Percentiles rank a stretch among this genome's conserved stretches.
Evolutionary conservation across 2,888 invertebrate genomes (phyloP).

Genomic region (Gerosis bhagava): DNA sequence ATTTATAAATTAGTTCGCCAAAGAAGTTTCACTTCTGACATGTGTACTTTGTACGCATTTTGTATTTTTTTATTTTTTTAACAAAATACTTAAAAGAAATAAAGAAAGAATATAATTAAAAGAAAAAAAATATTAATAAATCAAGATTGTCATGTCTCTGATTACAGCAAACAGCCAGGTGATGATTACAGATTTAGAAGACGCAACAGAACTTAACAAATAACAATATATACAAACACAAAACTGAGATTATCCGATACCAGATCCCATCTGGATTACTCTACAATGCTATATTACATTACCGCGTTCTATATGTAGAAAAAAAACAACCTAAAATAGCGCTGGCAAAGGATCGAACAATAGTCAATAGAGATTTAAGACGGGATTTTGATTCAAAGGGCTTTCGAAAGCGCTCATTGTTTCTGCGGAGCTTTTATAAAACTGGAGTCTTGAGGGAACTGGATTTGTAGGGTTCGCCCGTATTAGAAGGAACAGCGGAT

Average conservation of each 20-base stretch:
- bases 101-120: too few relatives aligned
- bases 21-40: too few relatives aligned
- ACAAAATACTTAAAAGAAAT: too few relatives aligned
- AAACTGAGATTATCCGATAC: constrained; percentile 57
- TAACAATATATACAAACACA: constrained; percentile 32
- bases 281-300: constrained; percentile 72
- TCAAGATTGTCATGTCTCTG: neutral
- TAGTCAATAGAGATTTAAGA: constrained; percentile 70
- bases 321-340: constrained; percentile 49
- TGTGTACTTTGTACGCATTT: too few relatives aligned
- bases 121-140: too few relatives aligned
- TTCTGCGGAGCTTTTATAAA: constrained; percentile 64
- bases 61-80: too few relatives aligned
- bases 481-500: constrained; percentile 38
- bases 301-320: constrained; percentile 46
- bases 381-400: constrained; percentile 74
- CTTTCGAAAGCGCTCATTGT: constrained; percentile 56
- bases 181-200: constrained; percentile 23
- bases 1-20: too few relatives aligned
- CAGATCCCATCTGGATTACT: constrained; percentile 49
- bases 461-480: constrained; percentile 43
- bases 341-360: constrained; percentile 56
- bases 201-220: constrained; percentile 6
- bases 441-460: constrained; percentile 59
- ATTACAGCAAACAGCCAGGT: constrained; percentile 29